Conservation (phyloP, 2,113 vertebrate species). For the Dinomys branickii region DNA sequence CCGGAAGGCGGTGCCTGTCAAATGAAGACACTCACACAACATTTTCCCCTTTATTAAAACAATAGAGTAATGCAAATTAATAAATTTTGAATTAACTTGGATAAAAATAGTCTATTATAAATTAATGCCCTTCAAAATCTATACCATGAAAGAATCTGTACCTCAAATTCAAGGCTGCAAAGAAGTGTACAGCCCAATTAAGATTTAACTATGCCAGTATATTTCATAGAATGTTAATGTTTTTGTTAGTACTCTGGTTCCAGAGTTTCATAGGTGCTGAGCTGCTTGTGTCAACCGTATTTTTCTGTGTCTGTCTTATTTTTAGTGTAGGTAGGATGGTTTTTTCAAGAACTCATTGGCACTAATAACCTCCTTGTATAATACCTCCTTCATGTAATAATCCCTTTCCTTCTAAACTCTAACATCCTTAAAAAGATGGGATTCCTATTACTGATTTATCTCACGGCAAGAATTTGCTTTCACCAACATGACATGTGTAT, state of each 20-base stretch:
- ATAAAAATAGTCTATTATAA: background rate
- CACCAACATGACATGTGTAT: background rate
- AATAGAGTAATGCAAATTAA: background rate
- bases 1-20: too few species aligned
- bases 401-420: background rate
- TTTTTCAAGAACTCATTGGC: background rate
- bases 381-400: background rate
- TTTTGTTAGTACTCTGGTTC: background rate
- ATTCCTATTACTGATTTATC: slow-evolving; percentile 19
- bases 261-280: background rate
- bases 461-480: background rate
- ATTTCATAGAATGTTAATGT: background rate
- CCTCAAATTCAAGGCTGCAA: background rate
- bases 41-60: background rate
- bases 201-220: background rate
- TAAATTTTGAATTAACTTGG: background rate
- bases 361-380: background rate
- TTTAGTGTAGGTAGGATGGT: background rate
- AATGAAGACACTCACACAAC: background rate
- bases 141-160: background rate
- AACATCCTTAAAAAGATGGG: background rate
- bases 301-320: background rate
- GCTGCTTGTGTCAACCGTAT: background rate
- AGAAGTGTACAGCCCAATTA: background rate
- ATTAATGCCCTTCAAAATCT: background rate